Percentiles rank a stretch among this genome's conserved stretches.
Conservation (phyloP, 2,113 vertebrate genomes). For the Leucopsar rothschildi region DNA sequence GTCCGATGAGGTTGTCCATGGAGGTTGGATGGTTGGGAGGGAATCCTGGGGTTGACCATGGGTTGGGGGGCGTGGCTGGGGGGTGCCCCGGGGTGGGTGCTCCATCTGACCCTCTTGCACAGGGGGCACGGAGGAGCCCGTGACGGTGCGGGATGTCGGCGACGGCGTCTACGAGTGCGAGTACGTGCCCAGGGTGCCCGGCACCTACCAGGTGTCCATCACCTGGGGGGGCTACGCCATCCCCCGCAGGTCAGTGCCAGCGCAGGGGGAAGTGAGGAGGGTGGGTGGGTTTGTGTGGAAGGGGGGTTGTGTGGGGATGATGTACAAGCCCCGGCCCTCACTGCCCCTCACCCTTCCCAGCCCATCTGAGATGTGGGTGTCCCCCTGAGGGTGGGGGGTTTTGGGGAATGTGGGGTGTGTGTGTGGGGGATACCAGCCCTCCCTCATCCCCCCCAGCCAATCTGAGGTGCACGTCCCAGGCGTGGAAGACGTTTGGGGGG, state of each 20-base stretch:
- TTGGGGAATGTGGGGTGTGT: background rate
- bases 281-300: background rate
- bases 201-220: conserved; percentile 85
- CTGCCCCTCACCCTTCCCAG: background rate
- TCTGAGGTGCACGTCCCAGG: background rate
- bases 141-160: conserved; percentile 81
- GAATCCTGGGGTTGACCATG: background rate
- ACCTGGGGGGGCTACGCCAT: conserved; percentile 90
- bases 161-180: conserved; percentile 86
- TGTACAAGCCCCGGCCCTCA: fast-evolving
- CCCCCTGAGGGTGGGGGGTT: no score
- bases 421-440: background rate
- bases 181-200: conserved; percentile 81
- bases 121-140: conserved; percentile 88
- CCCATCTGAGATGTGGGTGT: no score
- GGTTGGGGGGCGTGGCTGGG: no score
- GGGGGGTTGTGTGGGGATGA: fast-evolving
- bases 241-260: conserved; percentile 82
- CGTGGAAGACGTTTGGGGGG: background rate
- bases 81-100: background rate
- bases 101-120: background rate
- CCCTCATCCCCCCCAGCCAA: background rate
- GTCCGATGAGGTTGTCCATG: background rate
- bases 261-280: background rate
- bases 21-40: background rate